A percentile compares a stretch with the other conserved stretches of the same genome.
These are phyloP conservation scores for Rhodeus uyekii DNA, from an alignment of 2,797 vertebrate species.

Conservation along the genomic window DNA sequence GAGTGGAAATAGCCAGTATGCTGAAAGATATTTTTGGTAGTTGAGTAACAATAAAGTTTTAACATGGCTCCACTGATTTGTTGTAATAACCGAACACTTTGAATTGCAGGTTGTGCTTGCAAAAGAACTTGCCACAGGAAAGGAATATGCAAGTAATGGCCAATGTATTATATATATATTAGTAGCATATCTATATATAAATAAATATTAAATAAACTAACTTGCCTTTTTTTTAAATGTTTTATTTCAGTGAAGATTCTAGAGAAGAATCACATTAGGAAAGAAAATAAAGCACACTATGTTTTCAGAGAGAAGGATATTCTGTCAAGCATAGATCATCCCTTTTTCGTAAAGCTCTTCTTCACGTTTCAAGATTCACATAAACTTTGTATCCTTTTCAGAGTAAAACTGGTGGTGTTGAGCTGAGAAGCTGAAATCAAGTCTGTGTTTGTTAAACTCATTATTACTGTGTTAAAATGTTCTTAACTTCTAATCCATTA, in stretches of 20 bases:
- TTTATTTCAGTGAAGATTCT: slow-evolving; percentile 93
- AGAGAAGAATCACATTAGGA: slow-evolving; percentile 98
- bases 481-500: slow-evolving; percentile 63
- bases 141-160: slow-evolving; percentile 97
- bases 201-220: background rate
- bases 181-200: no score
- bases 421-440: background rate
- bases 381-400: slow-evolving; percentile 98
- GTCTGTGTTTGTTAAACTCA: background rate
- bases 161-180: background rate
- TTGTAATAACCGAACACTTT: background rate
- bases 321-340: slow-evolving; percentile 95
- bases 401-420: slow-evolving; percentile 47
- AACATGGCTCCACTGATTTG: background rate
- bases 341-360: slow-evolving; percentile 98
- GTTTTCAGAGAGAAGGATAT: slow-evolving; percentile 97
- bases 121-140: slow-evolving; percentile 89
- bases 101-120: slow-evolving; percentile 91
- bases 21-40: background rate
- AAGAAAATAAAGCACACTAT: slow-evolving; percentile 97
- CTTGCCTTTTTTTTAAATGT: slow-evolving; percentile 21
- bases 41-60: slow-evolving; percentile 48
- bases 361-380: slow-evolving; percentile 99
- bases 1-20: background rate
- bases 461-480: slow-evolving; percentile 5